phyloP scores from a whole-genome alignment of 2,797 vertebrate species.

The Bovichtus variegatus region DNA sequence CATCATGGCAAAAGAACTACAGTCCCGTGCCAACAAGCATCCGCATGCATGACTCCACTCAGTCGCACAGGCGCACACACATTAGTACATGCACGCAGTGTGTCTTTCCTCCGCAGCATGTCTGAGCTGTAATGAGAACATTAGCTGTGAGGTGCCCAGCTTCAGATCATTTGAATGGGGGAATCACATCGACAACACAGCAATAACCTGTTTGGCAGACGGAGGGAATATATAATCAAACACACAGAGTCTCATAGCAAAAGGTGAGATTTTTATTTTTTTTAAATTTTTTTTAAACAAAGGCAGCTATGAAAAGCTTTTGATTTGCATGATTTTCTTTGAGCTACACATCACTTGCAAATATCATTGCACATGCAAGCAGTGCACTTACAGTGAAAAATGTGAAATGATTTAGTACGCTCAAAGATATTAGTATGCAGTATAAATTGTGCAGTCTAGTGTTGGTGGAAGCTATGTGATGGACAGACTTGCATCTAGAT shows the following conservation, averaged over 20 bases:
- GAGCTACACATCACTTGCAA: background rate
- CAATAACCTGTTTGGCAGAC: slow-evolving; percentile 41
- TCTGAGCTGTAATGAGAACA: slow-evolving; percentile 59
- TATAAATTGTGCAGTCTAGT: background rate
- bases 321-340: slow-evolving; percentile 15
- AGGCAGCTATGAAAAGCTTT: background rate
- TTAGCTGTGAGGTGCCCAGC: slow-evolving; percentile 34
- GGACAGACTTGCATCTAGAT: background rate
- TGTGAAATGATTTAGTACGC: background rate
- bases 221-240: slow-evolving; percentile 36
- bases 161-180: slow-evolving; percentile 41
- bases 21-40: background rate
- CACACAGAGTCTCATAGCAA: background rate
- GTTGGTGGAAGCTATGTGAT: background rate
- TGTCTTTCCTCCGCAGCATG: slow-evolving; percentile 35
- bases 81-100: slow-evolving; percentile 1
- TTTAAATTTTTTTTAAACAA: no score
- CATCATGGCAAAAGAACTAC: slow-evolving; percentile 15
- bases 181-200: slow-evolving; percentile 39
- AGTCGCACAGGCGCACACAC: background rate
- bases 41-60: slow-evolving; percentile 5
- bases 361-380: background rate
- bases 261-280: slow-evolving; percentile 20
- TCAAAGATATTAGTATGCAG: background rate
- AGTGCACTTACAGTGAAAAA: background rate